Evolutionary conservation across 1,140 invertebrate genomes (phyloP).

Genomic region (Sycobia sp.): DNA sequence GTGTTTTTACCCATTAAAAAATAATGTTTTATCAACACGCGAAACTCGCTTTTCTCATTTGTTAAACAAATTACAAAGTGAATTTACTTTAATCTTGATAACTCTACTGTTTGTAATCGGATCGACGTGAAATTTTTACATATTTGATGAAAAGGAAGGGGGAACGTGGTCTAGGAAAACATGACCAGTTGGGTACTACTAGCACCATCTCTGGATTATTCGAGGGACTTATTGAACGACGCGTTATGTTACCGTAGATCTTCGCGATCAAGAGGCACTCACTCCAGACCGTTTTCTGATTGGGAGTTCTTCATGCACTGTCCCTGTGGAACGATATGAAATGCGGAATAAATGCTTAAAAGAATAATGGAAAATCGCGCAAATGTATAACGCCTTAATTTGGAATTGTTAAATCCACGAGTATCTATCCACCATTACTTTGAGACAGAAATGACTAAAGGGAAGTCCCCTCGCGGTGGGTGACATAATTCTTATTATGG

Average conservation of each 20-base stretch:
- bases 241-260: slow-evolving; percentile 31
- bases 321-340: neutral
- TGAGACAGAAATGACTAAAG: slow-evolving; percentile 22
- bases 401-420: slow-evolving; percentile 40
- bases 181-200: no score
- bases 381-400: slow-evolving; percentile 36
- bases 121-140: no score
- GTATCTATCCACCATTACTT: slow-evolving; percentile 39
- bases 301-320: slow-evolving; percentile 20
- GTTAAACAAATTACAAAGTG: no score
- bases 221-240: no score
- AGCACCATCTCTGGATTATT: no score
- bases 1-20: no score
- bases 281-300: slow-evolving; percentile 47
- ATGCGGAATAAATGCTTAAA: neutral
- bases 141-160: no score
- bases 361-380: slow-evolving; percentile 18
- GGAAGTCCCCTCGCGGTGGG: neutral
- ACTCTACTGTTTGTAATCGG: no score
- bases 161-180: no score
- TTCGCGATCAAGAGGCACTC: slow-evolving; percentile 25
- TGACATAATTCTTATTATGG: slow-evolving; percentile 8
- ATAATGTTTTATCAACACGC: no score
- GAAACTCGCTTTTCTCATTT: no score
- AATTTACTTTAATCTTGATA: no score